Percentiles rank a stretch among this genome's conserved stretches.
phyloP scores from a whole-genome alignment of 2,888 invertebrate species.

The Arrhopalites spinosus region DNA sequence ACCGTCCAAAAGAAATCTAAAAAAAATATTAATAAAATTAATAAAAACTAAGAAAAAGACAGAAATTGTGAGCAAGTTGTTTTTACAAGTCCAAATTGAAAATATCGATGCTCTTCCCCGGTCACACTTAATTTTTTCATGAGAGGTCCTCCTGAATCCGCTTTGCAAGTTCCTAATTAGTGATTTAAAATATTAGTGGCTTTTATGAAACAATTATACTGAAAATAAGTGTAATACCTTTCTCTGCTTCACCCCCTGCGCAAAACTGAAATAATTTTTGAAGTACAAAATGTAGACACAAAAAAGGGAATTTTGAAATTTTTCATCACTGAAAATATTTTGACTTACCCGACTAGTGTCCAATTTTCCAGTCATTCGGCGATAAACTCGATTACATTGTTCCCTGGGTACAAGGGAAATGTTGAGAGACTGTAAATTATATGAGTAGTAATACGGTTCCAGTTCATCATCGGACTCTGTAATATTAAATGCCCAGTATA shows the following conservation, averaged over 20 bases:
- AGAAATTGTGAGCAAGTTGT: background rate
- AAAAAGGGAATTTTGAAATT: background rate
- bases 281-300: background rate
- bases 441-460: conserved; percentile 30
- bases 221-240: conserved; percentile 11
- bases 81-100: background rate
- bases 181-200: background rate
- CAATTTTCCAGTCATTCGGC: conserved; percentile 43
- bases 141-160: conserved; percentile 37
- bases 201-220: background rate
- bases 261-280: conserved; percentile 40
- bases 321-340: background rate
- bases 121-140: conserved; percentile 34
- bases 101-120: background rate
- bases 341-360: conserved; percentile 43
- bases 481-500: background rate
- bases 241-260: conserved; percentile 44
- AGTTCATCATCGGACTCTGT: conserved; percentile 30
- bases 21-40: conserved; percentile 48
- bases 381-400: conserved; percentile 48
- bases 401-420: conserved; percentile 40
- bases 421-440: conserved; percentile 33
- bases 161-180: conserved; percentile 33
- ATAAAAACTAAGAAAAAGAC: background rate
- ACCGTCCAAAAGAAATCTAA: conserved; percentile 47